Evolutionary conservation across 2,888 invertebrate genomes (phyloP), one percentile per base, ranked within the genome.

Genomic region (Megamerina dolium): DNA sequence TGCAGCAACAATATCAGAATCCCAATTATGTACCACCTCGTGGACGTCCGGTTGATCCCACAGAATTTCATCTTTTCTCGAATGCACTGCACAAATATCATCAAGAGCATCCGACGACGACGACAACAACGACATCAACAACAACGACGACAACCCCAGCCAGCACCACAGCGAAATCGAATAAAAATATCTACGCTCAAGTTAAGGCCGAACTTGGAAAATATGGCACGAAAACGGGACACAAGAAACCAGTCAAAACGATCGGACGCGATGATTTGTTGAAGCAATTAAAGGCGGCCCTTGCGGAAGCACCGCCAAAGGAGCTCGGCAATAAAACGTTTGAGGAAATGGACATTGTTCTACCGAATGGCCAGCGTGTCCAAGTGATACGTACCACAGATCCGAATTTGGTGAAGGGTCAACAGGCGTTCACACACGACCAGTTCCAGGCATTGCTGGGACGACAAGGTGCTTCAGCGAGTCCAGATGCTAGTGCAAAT

Each of bases 311-410:
- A 19, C 78, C 80, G 1, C 72, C 73, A n/a, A 78, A 79, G 56
- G 81, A 81, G 30, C 75, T 80, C 40, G 76, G 73, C 23, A 77
- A 78, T 37, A 84, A 80, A 60, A 85, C 85, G 51, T 79, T 82
- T 43, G 78, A 83, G 1, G 83, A 85, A 1, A 77, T 85, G 49
- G 87, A 87, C 62, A 77, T 87, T 37, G 78, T 84, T 6, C 62
- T 87, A 35, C 77, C 81, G 0, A 85, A 85, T 56, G 87, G 87
- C 1, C 83, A 87, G 63, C 82, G 81, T 55, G 80, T 85, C 13
- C 85, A 87, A 70, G 78, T 83, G 0, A 80, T 83, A 41, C 77
- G 81, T 58, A 85, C 84, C 1, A 77, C 76, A 1, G 83, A 85
- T 63, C 84, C 84, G 1, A 83, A 82, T 58, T 64, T 83, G 29